Base-by-base conservation (phyloP, 64 coral and sea anemone genomes). In the Pachyseris speciosa region DNA sequence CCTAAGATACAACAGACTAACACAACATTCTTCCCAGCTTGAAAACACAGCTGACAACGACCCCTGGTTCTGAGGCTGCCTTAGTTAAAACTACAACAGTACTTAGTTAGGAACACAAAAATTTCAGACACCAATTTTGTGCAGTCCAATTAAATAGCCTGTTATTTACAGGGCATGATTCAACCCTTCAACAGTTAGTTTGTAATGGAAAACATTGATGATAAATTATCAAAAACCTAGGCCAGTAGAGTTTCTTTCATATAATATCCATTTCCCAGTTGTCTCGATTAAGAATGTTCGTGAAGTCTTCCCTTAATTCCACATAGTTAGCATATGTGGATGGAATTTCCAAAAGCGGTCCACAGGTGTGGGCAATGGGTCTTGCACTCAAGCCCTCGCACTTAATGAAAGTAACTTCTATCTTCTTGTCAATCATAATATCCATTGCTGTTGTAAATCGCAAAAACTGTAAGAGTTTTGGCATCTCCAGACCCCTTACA, bases 201-300 rank as follows among this genome's bases (percentile, higher is more conserved):
- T n/a, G n/a, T n/a, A n/a, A n/a, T n/a, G n/a, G n/a, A n/a, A n/a
- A n/a, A n/a, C n/a, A n/a, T n/a, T n/a, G n/a, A n/a, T n/a, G n/a
- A n/a, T n/a, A n/a, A n/a, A n/a, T n/a, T n/a, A 45, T 11, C 43
- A 45, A 45, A 45, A 45, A 45, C 43, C 43, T 45, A 45, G 43
- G 11, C 43, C 43, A 45, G 11, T 11, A 45, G 11, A 45, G 43
- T 45, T 45, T 45, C 43, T 45, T n/a, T 85, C 79, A 94, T 17
- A 90, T 38, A 20, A 94, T 94, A 83, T 80, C 93, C 69, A 95
- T 72, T 80, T 86, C 93, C 88, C 93, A 91, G 50, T 31, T 94
- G 28, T 67, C 81, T 69, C 78, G 58, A 30, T 78, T 75, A 26
- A 91, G 47, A 87, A 95, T 91, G 48, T 87, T 91, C 26, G 78